Base-by-base conservation (phyloP, 1,140 invertebrate species). In the Halyomorpha halys region DNA sequence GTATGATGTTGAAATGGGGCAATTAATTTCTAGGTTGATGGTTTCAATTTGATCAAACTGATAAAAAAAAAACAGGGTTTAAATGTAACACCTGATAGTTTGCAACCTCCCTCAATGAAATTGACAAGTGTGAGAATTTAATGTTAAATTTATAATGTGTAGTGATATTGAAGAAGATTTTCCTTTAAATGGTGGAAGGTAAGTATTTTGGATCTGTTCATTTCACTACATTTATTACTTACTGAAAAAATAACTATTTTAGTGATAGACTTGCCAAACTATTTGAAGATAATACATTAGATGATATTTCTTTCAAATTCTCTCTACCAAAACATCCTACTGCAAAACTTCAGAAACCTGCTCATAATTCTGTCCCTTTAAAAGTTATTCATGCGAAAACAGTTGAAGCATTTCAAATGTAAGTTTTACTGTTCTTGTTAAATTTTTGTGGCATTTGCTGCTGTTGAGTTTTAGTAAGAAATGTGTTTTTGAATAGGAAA, bases 351-450 rank as follows among this genome's bases (percentile, higher is more conserved):
- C 13, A 16, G 14, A 56, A 62, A 27, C 23, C 47, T 59, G 39
- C 44, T 11, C 5, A 15, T n/a, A 56, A 51, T 44, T n/a, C 53
- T n/a, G 19, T 34, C 14, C 30, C 47, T 4, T 61, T 47, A 56
- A 64, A 44, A 45, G 25, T 70, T 44, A 56, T 70, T 8, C 15
- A 53, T 44, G 66, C 59, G 1, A 67, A 70, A 53, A 66, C 67
- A 18, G 69, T 70, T 15, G 63, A 67, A 5, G 60, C 64, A 51
- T 70, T 68, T 45, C 69, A 68, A 65, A 53, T 70, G 69, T 70
- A 67, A 69, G 65, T 34, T 23, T 11, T n/a, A 8, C 15, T 54
- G 39, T 0, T 4, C 2, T 47, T 47, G 27, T 30, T 8, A 30
- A 21, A 30, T 47, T 59, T n/a, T 66, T 62, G 59, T 49, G n/a